A percentile compares a stretch with the other conserved stretches of the same genome.
These are phyloP conservation scores for Argyra leucocephala DNA, from an alignment of 2,888 invertebrate genomes.

Conservation along the genomic window DNA sequence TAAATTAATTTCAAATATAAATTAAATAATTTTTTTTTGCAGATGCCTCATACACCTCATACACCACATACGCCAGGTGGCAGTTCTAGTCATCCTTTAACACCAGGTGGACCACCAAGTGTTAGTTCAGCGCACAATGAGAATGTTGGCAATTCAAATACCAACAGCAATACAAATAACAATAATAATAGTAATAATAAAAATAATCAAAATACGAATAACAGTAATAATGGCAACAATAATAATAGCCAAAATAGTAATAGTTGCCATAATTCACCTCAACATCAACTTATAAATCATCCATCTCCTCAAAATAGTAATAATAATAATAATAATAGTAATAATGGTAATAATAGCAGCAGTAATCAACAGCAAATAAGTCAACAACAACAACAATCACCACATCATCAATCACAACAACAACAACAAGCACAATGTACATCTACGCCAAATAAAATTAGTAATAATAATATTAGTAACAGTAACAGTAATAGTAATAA, in stretches of 20 bases:
- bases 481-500: constrained; percentile 31
- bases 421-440: constrained; percentile 26
- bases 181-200: constrained; percentile 21
- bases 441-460: constrained; percentile 33
- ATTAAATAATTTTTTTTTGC: constrained; percentile 13
- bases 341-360: neutral
- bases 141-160: constrained; percentile 31
- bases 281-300: constrained; percentile 29
- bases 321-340: constrained; percentile 19
- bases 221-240: constrained; percentile 27
- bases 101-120: constrained; percentile 69
- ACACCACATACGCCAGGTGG: constrained; percentile 67
- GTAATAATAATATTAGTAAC: constrained; percentile 38
- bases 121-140: constrained; percentile 57
- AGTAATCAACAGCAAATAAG: constrained; percentile 23
- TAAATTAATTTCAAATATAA: neutral
- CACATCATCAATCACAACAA: constrained; percentile 19
- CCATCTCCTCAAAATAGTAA: constrained; percentile 32
- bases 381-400: constrained; percentile 19
- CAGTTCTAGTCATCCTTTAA: constrained; percentile 61
- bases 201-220: constrained; percentile 24
- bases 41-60: constrained; percentile 78
- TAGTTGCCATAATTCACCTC: constrained; percentile 44
- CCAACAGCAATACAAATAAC: constrained; percentile 24
- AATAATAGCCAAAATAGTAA: constrained; percentile 24